These are phyloP conservation scores for Schizaphis graminum DNA, from an alignment of 2,888 invertebrate genomes.

Conservation along the genomic window DNA sequence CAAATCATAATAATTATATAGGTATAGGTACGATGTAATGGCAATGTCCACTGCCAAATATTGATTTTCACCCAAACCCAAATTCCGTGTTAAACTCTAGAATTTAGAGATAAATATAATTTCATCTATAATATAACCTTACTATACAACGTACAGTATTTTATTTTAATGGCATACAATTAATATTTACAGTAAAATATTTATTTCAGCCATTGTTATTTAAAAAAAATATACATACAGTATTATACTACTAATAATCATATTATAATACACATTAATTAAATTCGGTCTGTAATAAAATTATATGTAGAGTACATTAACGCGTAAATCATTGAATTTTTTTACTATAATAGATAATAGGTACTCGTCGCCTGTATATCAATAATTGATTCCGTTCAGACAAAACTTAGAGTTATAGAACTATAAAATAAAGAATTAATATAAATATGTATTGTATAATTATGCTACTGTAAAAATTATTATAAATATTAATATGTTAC, in stretches of 20 bases:
- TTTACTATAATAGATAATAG: not conserved
- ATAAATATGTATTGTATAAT: too few relatives aligned
- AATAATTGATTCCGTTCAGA: not conserved
- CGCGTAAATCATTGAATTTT: not conserved
- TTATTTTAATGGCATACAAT: not conserved
- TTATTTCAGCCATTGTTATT: not conserved
- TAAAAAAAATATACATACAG: too few relatives aligned
- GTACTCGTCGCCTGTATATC: not conserved
- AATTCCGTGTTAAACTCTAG: not conserved
- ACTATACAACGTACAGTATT: not conserved
- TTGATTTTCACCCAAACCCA: not conserved
- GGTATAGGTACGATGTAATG: not conserved
- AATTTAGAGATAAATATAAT: not conserved
- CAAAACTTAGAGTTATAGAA: not conserved
- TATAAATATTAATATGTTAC: too few relatives aligned
- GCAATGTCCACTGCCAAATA: not conserved
- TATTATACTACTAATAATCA: not conserved
- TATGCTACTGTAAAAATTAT: too few relatives aligned
- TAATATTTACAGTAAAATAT: not conserved
- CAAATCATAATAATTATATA: constrained; percentile 20
- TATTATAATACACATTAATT: not conserved
- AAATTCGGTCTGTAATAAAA: not conserved
- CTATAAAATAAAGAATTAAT: not conserved
- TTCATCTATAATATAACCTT: not conserved
- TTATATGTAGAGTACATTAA: not conserved